Evolutionary conservation across 1,140 invertebrate species (phyloP), one percentile per base, ranked within the genome.

Genomic region (Drosophila ironensis): DNA sequence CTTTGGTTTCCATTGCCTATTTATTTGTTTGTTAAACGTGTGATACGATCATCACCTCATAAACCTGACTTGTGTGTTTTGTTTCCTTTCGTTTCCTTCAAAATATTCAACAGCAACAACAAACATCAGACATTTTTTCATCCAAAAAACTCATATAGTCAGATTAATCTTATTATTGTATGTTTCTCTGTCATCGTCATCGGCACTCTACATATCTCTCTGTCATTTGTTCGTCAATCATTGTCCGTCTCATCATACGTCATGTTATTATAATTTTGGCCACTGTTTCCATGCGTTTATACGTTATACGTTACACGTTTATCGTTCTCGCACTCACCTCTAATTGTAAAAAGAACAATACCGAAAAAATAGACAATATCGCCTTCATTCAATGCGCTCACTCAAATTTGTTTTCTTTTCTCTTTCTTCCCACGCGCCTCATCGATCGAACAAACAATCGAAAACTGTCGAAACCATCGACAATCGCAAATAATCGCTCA

Each of bases 371-470:
- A 17, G 33, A 66, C 45, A 42, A 17, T 3, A 50, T 54, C 54
- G 76, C 67, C 74, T 28, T 70, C 66, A 75, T 73, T 68, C 47
- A 63, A 69, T 16, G 57, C 54, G 70, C 60, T 86, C 81, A 87
- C 71, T 87, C 47, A 86, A 86, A 72, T 72, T 78, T 84, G 73
- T 73, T 84, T 82, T 74, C 57, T 82, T 81, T 77, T 82, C 42
- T 80, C 69, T 82, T 69, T 82, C 73, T 84, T 71, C 78, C 80
- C 80, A 86, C 66, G 78, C 70, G 78, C 74, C 69, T 86, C 78
- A 86, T 86, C 59, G 69, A 84, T 84, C 69, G 63, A 78, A 70
- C 48, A 51, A 72, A 57, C 52, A 60, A 73, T 60, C 60, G 52
- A 60, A 37, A 37, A 69, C 46, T 52, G 40, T 64, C 53, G 45